Evolutionary conservation across 2,888 invertebrate species (phyloP).

Genomic region (Baronia brevicornis): DNA sequence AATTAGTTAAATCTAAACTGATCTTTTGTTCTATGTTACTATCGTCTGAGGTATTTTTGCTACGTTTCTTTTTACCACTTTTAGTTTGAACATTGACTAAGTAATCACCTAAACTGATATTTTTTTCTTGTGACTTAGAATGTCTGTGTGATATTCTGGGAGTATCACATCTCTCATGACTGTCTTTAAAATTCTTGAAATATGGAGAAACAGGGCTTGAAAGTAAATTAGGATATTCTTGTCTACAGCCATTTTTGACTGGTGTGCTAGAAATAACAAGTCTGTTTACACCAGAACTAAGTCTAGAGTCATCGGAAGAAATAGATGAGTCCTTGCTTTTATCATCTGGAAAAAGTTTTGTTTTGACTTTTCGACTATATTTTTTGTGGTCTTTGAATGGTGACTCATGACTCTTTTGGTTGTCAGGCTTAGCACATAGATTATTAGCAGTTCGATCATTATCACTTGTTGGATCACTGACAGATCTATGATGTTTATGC

Average conservation of each 20-base stretch:
- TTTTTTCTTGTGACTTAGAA: slow-evolving; percentile 53
- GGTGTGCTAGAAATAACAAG: slow-evolving; percentile 54
- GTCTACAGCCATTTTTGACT: slow-evolving; percentile 45
- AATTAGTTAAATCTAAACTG: slow-evolving; percentile 54
- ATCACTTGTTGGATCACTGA: slow-evolving; percentile 59
- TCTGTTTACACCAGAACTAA: slow-evolving; percentile 43
- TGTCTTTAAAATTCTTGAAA: slow-evolving; percentile 35
- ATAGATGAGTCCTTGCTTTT: slow-evolving; percentile 40
- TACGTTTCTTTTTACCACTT: slow-evolving; percentile 46
- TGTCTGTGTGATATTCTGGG: slow-evolving; percentile 48
- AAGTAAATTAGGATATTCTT: slow-evolving; percentile 37
- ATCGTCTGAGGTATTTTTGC: slow-evolving; percentile 42
- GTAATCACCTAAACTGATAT: slow-evolving; percentile 51
- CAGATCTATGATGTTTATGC: slow-evolving; percentile 51
- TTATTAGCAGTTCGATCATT: slow-evolving; percentile 42
- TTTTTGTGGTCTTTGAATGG: slow-evolving; percentile 51
- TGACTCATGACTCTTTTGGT: slow-evolving; percentile 47
- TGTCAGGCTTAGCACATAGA: slow-evolving; percentile 38
- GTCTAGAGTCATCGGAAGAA: slow-evolving; percentile 53
- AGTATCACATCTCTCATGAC: slow-evolving; percentile 52
- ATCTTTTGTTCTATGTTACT: slow-evolving; percentile 37
- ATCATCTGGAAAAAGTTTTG: slow-evolving; percentile 56
- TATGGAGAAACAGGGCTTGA: slow-evolving; percentile 53
- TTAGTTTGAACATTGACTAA: slow-evolving; percentile 43
- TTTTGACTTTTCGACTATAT: slow-evolving; percentile 51